Evolutionary conservation across 2,113 vertebrate species (phyloP).

Genomic region (Neoarius graeffei): DNA sequence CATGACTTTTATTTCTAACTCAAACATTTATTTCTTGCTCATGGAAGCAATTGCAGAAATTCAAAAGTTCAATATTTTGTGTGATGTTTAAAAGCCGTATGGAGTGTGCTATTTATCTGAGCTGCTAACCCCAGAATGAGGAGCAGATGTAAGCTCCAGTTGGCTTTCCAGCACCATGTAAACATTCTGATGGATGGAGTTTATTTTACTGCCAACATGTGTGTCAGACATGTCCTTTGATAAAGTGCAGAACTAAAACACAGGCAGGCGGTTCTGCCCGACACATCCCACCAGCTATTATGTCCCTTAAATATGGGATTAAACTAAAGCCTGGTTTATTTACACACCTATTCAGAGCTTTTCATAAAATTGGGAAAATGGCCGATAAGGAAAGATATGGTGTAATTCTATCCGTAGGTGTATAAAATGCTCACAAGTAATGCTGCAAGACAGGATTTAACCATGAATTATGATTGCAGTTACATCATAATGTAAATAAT

Average conservation of each 20-base stretch:
- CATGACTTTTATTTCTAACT: not conserved
- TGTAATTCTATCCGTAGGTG: not conserved
- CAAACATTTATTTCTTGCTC: slow-evolving; percentile 7
- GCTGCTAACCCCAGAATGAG: slow-evolving; percentile 33
- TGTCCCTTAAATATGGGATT: not conserved
- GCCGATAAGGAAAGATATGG: not conserved
- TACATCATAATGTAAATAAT: slow-evolving; percentile 10
- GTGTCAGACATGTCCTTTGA: slow-evolving; percentile 16
- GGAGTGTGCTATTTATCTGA: slow-evolving; percentile 32
- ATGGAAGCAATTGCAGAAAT: not conserved
- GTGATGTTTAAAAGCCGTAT: not conserved
- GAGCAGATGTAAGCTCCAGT: slow-evolving; percentile 33
- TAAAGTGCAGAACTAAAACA: slow-evolving; percentile 10
- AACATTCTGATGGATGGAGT: slow-evolving; percentile 35
- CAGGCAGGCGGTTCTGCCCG: not conserved
- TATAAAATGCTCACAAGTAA: not conserved
- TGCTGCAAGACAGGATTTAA: slow-evolving; percentile 8
- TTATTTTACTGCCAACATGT: slow-evolving; percentile 41
- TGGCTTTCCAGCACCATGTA: slow-evolving; percentile 3
- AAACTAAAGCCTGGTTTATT: not conserved
- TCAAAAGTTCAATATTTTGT: not conserved
- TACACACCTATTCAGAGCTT: not conserved
- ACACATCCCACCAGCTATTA: not conserved
- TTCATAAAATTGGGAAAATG: not conserved
- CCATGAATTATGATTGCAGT: slow-evolving; percentile 6